Evolutionary conservation across 2,113 vertebrate species (phyloP), one percentile per base, ranked within the genome.

Genomic region (Oncorhynchus kisutch): DNA sequence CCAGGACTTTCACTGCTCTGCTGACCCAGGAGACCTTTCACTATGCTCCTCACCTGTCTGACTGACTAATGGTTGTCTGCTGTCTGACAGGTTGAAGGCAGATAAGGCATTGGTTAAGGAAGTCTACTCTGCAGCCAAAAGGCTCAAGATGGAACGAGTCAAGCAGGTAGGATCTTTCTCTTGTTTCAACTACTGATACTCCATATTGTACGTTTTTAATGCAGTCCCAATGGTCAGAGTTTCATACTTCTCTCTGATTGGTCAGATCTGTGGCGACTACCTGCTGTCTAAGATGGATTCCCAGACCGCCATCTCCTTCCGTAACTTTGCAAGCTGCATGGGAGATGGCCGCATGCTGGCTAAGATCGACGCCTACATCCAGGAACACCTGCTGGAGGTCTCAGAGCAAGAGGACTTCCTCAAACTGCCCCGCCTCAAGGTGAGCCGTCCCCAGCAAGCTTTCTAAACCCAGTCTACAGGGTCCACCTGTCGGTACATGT

Each of bases 361-460:
- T 89, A 97, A 96, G 88, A 94, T 99, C 5, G 98, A 99, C 67
- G 78, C 90, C 74, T 99, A 96, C 86, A 97, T 99, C 83, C 98
- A 99, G 90, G 97, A 99, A 81, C 94, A 99, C 87, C 94, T 99
- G 49, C 89, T 99, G 87, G 91, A 95, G 84, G 95, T 99, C 78
- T 98, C 96, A 22, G 96, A 98, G 89, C 97, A 99, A 86, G 98
- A 99, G 34, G 96, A 98, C 86, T 99, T 99, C 87, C 96, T 99
- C 78, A 99, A 99, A 91, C 95, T 99, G 68, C 97, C 98, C 81
- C 94, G 98, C 66, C 93, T 99, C 91, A 99, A 99, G 95, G 98
- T 97, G 76, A 88, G 85, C 14, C 24, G 8, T 13, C 18, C 18
- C 51, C 39, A 11, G 9, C 39, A 45, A 45, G 2, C 39, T 45